Base-by-base conservation (phyloP, 2,888 invertebrate species). In the Halictus quadricinctus region DNA sequence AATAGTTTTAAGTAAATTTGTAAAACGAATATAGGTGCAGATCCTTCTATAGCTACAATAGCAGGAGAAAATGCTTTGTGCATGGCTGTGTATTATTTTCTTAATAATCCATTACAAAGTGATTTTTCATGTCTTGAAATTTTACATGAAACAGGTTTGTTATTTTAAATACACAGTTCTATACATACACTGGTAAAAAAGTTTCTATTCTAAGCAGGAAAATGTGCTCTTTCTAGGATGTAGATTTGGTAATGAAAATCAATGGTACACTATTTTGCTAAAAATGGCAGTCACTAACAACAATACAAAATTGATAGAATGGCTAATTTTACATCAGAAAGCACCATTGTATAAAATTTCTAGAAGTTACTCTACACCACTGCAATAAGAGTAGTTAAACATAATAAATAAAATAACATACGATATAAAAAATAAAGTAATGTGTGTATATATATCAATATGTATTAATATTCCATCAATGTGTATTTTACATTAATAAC, bases 1-100 rank as follows among this genome's bases (percentile, higher is more conserved):
- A 36, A 41, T 25, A n/a, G 18, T 58, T 43, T 18, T n/a, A 79
- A 36, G 25, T 36, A 60, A 54, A 1, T 60, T 29, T 46, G 13
- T 43, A 46, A 43, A 77, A 69, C 69, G 46, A 72, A 18, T 25
- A 25, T 60, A 88, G 88, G 88, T 66, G 88, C 87, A 12, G 81
- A 88, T 79, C 83, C 87, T 46, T 69, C 69, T 29, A 50, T 87
- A 54, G 48, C 43, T 43, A 83, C 85, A 48, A 3, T 21, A 46
- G 58, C 41, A 76, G 88, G 88, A 48, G 83, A 88, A 73, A 85
- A 88, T 87, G 84, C 88, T n/a, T 72, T 88, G 10, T 88, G 85
- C n/a, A 77, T 88, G 77, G 87, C 85, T 41, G 58, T 87, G 25
- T 64, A 83, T 69, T 72, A 85, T 72, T 81, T 72, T 13, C 77